These are phyloP conservation scores for Acrobeloides nanus DNA, from an alignment of 2,888 invertebrate species.

Conservation along the genomic window DNA sequence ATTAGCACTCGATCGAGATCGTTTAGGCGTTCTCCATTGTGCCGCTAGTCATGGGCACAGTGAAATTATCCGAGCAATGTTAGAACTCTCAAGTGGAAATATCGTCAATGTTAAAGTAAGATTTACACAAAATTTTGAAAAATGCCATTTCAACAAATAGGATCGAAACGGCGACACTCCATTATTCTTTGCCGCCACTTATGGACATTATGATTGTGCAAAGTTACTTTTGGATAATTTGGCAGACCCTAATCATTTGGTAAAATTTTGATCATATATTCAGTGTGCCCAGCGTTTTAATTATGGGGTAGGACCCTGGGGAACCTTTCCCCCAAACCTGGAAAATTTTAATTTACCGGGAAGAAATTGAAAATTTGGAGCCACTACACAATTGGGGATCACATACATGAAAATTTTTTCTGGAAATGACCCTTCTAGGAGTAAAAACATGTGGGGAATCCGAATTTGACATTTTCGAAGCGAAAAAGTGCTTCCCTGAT, in stretches of 20 bases:
- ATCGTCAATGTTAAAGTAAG: constrained; percentile 19
- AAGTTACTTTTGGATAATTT: constrained; percentile 73
- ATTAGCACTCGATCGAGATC: constrained; percentile 79
- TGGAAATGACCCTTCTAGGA: too few relatives aligned
- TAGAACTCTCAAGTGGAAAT: constrained; percentile 50
- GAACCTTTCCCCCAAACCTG: too few relatives aligned
- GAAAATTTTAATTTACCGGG: too few relatives aligned
- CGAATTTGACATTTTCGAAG: too few relatives aligned
- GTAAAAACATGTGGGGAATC: too few relatives aligned
- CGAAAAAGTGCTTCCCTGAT: too few relatives aligned
- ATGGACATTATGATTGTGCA: constrained; percentile 89
- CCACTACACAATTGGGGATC: too few relatives aligned
- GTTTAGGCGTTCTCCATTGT: constrained; percentile 88
- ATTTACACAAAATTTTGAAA: constrained; percentile 3
- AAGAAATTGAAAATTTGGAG: too few relatives aligned
- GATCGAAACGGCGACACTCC: constrained; percentile 93
- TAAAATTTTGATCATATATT: constrained; percentile 54
- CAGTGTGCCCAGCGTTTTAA: too few relatives aligned
- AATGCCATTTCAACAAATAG: not conserved
- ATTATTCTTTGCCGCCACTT: constrained; percentile 87
- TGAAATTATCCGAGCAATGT: constrained; percentile 51
- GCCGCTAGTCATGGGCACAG: constrained; percentile 89
- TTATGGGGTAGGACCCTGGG: too few relatives aligned
- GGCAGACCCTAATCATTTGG: constrained; percentile 83
- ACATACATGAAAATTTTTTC: too few relatives aligned